A percentile compares a stretch with the other conserved stretches of the same genome.
Evolutionary conservation across 2,113 vertebrate species (phyloP).

Genomic region (Myodes glareolus): DNA sequence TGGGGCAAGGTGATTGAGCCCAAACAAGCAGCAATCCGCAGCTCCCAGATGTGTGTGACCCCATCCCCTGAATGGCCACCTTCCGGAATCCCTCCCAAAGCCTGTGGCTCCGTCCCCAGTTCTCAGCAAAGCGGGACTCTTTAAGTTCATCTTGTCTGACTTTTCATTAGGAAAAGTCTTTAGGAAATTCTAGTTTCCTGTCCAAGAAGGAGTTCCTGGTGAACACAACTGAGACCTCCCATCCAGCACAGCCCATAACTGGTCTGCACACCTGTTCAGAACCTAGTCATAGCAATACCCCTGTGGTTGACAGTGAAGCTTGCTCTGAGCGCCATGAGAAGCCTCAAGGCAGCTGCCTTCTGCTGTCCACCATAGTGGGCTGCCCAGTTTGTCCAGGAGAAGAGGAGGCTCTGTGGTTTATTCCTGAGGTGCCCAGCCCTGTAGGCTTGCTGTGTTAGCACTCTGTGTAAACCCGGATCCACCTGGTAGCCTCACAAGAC

Average conservation of each 20-base stretch:
- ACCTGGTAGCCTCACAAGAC: not conserved
- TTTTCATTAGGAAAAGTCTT: not conserved
- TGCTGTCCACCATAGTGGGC: not conserved
- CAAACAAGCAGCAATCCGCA: fast-evolving
- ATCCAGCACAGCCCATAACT: not conserved
- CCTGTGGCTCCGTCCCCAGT: not conserved
- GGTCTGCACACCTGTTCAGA: not conserved
- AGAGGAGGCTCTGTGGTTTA: not conserved
- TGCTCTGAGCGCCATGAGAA: not conserved
- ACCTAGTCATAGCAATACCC: not conserved
- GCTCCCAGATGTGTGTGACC: not conserved
- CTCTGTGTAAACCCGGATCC: not conserved
- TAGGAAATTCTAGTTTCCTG: not conserved
- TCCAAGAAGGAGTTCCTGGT: not conserved
- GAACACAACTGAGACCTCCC: not conserved
- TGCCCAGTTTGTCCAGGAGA: not conserved
- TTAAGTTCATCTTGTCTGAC: too few relatives aligned
- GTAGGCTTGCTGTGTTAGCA: not conserved
- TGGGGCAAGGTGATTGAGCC: conserved; percentile 88
- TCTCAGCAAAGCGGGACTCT: not conserved
- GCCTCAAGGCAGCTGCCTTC: not conserved
- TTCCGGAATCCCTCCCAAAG: not conserved
- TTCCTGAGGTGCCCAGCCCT: not conserved
- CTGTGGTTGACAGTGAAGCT: not conserved
- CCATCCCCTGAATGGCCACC: fast-evolving